These are phyloP conservation scores for Atopsyche davidsoni DNA, from an alignment of 1,140 invertebrate species.

Conservation along the genomic window DNA sequence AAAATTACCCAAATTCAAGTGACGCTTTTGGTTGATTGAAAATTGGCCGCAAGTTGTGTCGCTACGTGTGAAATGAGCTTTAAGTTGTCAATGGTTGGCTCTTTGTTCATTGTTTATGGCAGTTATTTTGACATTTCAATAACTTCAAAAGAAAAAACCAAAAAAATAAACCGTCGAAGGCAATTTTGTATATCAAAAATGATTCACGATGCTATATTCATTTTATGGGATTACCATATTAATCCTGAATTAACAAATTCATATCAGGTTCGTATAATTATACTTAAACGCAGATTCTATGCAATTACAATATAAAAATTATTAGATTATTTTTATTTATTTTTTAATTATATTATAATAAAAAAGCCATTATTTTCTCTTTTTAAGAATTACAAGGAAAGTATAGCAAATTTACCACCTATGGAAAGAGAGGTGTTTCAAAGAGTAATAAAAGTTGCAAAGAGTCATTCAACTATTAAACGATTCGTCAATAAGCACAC, in stretches of 20 bases:
- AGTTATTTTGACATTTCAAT: background rate
- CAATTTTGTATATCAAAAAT: slow-evolving; percentile 28
- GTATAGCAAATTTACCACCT: slow-evolving; percentile 7
- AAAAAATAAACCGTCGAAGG: background rate
- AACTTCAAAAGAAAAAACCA: background rate
- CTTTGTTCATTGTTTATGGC: too few relatives aligned
- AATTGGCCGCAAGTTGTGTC: too few relatives aligned
- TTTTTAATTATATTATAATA: background rate
- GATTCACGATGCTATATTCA: slow-evolving; percentile 43
- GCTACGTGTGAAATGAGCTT: too few relatives aligned
- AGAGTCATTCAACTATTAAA: slow-evolving; percentile 20
- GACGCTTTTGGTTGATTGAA: too few relatives aligned
- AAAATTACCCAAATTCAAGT: too few relatives aligned
- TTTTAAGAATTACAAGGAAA: slow-evolving; percentile 24
- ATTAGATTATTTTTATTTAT: background rate
- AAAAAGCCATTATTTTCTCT: background rate
- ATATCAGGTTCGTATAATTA: too few relatives aligned
- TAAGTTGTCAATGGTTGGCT: too few relatives aligned
- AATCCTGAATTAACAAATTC: slow-evolving; percentile 23
- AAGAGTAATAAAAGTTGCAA: slow-evolving; percentile 22
- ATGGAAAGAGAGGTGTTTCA: slow-evolving; percentile 21
- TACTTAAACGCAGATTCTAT: too few relatives aligned
- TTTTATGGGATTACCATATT: slow-evolving; percentile 43
- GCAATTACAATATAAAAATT: too few relatives aligned
- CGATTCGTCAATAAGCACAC: slow-evolving; percentile 26